These are phyloP conservation scores for Bos javanicus DNA, from an alignment of 2,113 vertebrate species.

Conservation along the genomic window DNA sequence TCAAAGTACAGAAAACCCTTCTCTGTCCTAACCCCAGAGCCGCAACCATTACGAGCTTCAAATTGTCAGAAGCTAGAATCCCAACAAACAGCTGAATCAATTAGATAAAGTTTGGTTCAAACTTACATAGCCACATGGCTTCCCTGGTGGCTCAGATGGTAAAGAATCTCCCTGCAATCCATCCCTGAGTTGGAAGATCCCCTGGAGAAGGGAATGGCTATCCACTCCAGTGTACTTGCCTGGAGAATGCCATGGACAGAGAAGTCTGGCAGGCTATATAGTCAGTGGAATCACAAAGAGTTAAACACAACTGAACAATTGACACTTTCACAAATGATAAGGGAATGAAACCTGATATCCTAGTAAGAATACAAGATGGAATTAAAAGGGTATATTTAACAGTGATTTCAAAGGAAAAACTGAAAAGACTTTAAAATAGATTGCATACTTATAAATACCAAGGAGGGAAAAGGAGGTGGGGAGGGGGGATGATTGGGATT, in stretches of 20 bases:
- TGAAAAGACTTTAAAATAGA: background rate
- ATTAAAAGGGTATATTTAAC: background rate
- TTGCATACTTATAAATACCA: background rate
- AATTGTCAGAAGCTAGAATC: background rate
- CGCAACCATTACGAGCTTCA: background rate
- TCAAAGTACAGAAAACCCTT: background rate
- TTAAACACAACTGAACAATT: background rate
- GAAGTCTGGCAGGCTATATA: background rate
- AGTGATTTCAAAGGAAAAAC: background rate
- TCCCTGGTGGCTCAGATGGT: background rate
- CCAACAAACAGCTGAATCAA: background rate
- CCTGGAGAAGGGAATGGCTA: background rate
- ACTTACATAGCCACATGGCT: background rate
- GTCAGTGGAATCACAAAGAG: background rate
- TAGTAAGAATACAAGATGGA: background rate
- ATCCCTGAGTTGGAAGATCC: background rate
- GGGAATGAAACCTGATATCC: background rate
- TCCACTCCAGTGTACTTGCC: background rate
- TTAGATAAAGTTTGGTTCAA: background rate
- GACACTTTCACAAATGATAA: background rate
- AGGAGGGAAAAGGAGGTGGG: background rate
- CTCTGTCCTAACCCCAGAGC: background rate
- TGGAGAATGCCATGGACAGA: background rate
- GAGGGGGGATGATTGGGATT: background rate
- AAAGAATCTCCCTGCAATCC: background rate